phyloP scores from a whole-genome alignment of 1,140 invertebrate species.

The Dreissena polymorpha region DNA sequence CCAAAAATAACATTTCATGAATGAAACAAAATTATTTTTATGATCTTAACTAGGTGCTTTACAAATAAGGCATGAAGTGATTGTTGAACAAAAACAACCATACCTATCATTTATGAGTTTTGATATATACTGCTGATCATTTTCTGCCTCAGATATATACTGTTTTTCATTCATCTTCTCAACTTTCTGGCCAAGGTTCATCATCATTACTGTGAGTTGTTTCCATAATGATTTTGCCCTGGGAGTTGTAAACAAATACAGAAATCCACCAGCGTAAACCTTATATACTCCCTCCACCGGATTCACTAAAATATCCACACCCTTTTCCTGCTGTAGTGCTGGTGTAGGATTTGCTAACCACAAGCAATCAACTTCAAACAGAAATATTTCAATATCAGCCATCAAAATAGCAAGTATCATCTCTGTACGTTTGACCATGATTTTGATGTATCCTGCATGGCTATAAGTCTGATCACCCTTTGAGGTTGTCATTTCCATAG shows the following conservation, averaged over 20 bases:
- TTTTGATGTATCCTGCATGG: conserved; percentile 66
- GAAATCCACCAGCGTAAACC: conserved; percentile 9
- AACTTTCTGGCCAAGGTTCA: not conserved
- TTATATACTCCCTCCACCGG: conserved; percentile 32
- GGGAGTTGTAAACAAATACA: conserved; percentile 19
- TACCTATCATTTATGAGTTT: conserved; percentile 16
- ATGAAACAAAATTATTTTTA: too few relatives aligned
- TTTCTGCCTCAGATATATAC: not conserved
- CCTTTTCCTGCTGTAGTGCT: conserved; percentile 29
- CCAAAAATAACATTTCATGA: too few relatives aligned
- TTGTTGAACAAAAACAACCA: not conserved
- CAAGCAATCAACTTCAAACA: conserved; percentile 73
- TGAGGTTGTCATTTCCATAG: conserved; percentile 28
- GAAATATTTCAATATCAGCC: conserved; percentile 61
- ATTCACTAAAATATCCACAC: conserved; percentile 63
- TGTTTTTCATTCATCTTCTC: not conserved
- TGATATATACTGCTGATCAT: conserved; percentile 33
- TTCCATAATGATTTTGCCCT: conserved; percentile 15
- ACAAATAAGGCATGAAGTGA: too few relatives aligned
- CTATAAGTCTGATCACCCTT: conserved; percentile 66
- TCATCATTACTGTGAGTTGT: conserved; percentile 6
- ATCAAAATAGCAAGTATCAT: conserved; percentile 59
- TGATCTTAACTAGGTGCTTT: too few relatives aligned
- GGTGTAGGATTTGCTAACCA: conserved; percentile 67
- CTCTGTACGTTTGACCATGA: conserved; percentile 67